A percentile compares a stretch with the other conserved stretches of the same genome.
Conservation (phyloP, 2,113 vertebrate species). For the Bubo bubo region DNA sequence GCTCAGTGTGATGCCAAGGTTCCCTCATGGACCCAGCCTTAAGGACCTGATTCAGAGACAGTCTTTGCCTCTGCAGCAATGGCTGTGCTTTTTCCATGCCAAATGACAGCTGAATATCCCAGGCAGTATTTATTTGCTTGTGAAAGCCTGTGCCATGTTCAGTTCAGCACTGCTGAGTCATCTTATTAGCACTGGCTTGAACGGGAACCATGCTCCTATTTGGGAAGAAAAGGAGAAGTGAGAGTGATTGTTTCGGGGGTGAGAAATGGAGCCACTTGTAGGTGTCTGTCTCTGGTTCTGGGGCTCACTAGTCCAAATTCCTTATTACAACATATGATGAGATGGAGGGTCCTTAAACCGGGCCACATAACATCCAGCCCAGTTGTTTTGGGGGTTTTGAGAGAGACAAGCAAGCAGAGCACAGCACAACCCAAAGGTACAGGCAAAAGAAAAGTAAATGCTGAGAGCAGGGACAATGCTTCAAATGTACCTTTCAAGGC, state of each 20-base stretch:
- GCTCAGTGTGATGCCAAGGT: not conserved
- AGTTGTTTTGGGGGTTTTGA: not conserved
- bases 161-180: not conserved
- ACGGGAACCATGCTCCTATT: not conserved
- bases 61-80: not conserved
- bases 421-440: not conserved
- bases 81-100: not conserved
- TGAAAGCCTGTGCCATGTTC: not conserved
- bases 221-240: not conserved
- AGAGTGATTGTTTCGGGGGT: not conserved
- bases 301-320: not conserved
- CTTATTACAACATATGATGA: not conserved
- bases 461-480: not conserved
- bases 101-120: not conserved
- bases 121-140: not conserved
- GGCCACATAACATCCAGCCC: not conserved
- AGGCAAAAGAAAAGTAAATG: not conserved
- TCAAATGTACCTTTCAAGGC: not conserved
- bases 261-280: not conserved
- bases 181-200: not conserved
- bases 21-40: not conserved
- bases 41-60: not conserved
- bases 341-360: not conserved
- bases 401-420: not conserved
- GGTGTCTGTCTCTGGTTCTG: not conserved